Conservation (phyloP, 37 sponge, comb jelly and placozoan genomes). For the Eunapius fragilis region DNA sequence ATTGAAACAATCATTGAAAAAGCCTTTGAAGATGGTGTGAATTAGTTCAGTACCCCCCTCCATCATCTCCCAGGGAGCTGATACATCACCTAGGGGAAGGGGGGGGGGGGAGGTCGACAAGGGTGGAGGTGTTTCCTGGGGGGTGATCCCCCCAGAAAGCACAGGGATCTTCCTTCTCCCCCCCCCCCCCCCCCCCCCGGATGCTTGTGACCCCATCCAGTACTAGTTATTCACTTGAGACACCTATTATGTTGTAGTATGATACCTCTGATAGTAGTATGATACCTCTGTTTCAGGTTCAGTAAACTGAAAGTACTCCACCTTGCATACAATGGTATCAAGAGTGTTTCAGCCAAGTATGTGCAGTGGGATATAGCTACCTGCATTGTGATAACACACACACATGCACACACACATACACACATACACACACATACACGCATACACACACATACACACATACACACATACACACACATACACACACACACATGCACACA, state of each 20-base stretch:
- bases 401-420: neutral
- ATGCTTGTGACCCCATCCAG: no score
- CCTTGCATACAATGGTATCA: slow-evolving; percentile 60
- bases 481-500: slow-evolving; percentile 4
- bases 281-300: slow-evolving; percentile 12
- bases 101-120: no score
- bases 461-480: neutral
- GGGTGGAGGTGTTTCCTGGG: no score
- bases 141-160: slow-evolving; percentile 3
- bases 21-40: neutral
- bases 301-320: slow-evolving; percentile 69
- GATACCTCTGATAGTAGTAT: neutral
- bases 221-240: no score
- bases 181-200: neutral
- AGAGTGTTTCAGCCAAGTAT: slow-evolving; percentile 45
- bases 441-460: neutral
- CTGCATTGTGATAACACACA: neutral
- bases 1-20: neutral
- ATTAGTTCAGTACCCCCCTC: no score
- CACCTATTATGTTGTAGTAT: no score
- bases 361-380: neutral
- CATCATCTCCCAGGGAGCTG: no score
- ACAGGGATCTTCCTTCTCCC: neutral
- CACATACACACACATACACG: neutral
- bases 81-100: no score